These are phyloP conservation scores for Diploptera punctata DNA, from an alignment of 2,888 invertebrate genomes.

Conservation along the genomic window DNA sequence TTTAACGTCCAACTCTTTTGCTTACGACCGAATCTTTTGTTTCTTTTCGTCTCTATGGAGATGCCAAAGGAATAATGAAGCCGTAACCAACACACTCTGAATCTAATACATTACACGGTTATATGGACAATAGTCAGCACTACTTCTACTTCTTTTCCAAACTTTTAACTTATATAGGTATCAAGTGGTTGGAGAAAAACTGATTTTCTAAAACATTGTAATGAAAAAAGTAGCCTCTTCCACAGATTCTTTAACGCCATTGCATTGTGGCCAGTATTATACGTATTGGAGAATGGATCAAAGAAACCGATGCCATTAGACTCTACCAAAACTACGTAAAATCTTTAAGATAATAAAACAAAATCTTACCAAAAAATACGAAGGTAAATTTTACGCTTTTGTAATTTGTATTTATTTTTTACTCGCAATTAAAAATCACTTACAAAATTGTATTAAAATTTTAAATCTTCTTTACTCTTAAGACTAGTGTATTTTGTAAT, in stretches of 20 bases:
- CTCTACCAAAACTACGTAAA: too few species aligned
- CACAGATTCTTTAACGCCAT: not conserved
- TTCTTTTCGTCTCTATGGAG: slow-evolving; percentile 10
- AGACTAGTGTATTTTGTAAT: too few species aligned
- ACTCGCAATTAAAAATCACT: too few species aligned
- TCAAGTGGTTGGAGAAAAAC: slow-evolving; percentile 8
- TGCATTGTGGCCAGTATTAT: not conserved
- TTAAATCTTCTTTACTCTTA: too few species aligned
- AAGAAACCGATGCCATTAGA: slow-evolving; percentile 1
- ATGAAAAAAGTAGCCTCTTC: not conserved
- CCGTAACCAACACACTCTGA: slow-evolving; percentile 24
- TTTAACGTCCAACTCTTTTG: not conserved
- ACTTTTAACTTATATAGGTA: slow-evolving; percentile 9
- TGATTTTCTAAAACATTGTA: slow-evolving; percentile 5
- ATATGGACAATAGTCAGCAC: not conserved
- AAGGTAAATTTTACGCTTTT: too few species aligned
- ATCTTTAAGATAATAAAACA: too few species aligned
- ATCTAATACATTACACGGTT: not conserved
- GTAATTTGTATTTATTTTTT: too few species aligned
- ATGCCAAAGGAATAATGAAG: slow-evolving; percentile 30
- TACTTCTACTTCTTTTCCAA: slow-evolving; percentile 8
- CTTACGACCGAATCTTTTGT: slow-evolving; percentile 17
- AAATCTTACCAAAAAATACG: too few species aligned
- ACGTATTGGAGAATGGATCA: slow-evolving; percentile 5
- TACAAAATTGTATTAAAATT: too few species aligned